phyloP scores from a whole-genome alignment of 2,113 vertebrate genomes.

The Oxygymnocypris stewartii region DNA sequence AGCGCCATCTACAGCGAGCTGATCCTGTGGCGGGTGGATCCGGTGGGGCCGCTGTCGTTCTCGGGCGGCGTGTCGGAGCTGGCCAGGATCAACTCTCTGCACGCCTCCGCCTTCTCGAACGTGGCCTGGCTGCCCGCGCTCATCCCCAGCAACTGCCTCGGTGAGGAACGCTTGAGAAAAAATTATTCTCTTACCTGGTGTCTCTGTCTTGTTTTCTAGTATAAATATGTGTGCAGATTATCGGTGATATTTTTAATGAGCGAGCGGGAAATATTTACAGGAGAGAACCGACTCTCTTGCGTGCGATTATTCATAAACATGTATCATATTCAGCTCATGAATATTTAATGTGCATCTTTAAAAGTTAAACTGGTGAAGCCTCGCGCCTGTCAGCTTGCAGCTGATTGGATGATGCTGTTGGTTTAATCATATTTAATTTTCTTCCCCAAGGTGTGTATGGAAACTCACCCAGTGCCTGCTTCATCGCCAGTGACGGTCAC shows the following conservation, averaged over 20 bases:
- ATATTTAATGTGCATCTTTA: background rate
- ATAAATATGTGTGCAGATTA: no score
- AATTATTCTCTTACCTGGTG: no score
- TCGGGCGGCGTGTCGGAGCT: constrained; percentile 97
- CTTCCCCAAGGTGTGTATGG: constrained; percentile 86
- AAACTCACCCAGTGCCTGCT: constrained; percentile 97
- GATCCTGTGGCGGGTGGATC: constrained; percentile 97
- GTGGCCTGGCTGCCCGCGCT: constrained; percentile 95
- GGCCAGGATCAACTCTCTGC: constrained; percentile 95
- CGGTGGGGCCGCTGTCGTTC: constrained; percentile 93
- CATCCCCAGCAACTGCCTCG: constrained; percentile 95
- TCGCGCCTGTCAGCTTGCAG: no score
- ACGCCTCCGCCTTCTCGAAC: constrained; percentile 94
- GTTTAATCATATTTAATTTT: background rate
- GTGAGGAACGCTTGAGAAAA: constrained; percentile 67
- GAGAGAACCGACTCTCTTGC: background rate
- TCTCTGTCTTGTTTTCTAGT: no score
- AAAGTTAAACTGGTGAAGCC: background rate
- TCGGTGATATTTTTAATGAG: background rate
- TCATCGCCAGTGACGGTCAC: constrained; percentile 94
- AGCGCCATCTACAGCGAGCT: constrained; percentile 94
- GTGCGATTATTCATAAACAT: constrained; percentile 6
- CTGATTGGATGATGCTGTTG: no score
- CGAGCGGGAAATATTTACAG: background rate
- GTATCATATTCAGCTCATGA: background rate